A percentile compares a stretch with the other conserved stretches of the same genome.
phyloP scores from a whole-genome alignment of 2,888 invertebrate genomes.

The Mycalesis mineus region DNA sequence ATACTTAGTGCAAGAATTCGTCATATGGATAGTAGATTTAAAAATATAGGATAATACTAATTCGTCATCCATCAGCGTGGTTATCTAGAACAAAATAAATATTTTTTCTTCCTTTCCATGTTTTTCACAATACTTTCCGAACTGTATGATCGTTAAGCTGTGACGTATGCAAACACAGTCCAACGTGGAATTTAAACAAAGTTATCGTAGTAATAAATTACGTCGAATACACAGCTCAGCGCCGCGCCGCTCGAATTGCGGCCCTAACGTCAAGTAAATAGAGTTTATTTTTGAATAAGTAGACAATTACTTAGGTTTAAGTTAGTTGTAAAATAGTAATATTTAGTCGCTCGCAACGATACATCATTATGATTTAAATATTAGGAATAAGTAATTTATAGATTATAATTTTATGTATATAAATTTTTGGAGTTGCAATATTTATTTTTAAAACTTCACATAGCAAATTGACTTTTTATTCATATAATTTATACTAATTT shows the following conservation, averaged over 20 bases:
- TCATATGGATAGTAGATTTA: too few relatives aligned
- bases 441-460: not conserved
- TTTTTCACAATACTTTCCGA: not conserved
- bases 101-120: too few relatives aligned
- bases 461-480: too few relatives aligned
- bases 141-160: not conserved
- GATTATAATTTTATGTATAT: not conserved
- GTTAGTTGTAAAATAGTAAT: not conserved
- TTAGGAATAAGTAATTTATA: not conserved
- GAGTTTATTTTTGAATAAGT: constrained; percentile 46
- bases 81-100: too few relatives aligned
- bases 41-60: too few relatives aligned
- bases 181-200: constrained; percentile 7
- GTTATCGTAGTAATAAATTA: constrained; percentile 5
- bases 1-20: too few relatives aligned
- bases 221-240: not conserved
- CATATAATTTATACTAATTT: too few relatives aligned
- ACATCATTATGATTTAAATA: not conserved
- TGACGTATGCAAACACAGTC: not conserved
- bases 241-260: constrained; percentile 25
- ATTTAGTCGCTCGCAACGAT: constrained; percentile 1
- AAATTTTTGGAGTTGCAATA: not conserved
- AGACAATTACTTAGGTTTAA: constrained; percentile 20
- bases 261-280: constrained; percentile 28
- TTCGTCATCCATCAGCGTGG: too few relatives aligned